Conservation (phyloP, 2,888 invertebrate genomes). For the Protodeltote pygarga region DNA sequence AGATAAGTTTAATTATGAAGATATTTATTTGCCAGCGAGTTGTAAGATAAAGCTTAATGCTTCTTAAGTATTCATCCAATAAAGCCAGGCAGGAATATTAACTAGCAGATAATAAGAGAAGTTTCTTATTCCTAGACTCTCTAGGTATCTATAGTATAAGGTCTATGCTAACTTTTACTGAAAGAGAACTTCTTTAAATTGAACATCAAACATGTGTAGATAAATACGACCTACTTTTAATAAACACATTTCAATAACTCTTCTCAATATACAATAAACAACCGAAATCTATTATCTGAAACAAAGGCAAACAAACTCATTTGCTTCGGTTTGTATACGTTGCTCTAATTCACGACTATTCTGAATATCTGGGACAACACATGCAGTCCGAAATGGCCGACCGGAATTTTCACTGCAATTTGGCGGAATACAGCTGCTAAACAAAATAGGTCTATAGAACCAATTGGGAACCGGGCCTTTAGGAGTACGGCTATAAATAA, state of each 20-base stretch:
- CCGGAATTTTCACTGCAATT: conserved; percentile 18
- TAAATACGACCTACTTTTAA: not conserved
- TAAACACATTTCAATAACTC: not conserved
- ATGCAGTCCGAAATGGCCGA: conserved; percentile 23
- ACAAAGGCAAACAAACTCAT: conserved; percentile 6
- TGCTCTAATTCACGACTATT: conserved; percentile 14
- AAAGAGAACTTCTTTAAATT: no score
- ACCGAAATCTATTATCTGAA: conserved; percentile 5
- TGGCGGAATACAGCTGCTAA: conserved; percentile 28
- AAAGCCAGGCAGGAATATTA: no score
- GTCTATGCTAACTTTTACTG: no score
- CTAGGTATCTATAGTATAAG: no score
- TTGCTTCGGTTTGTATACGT: not conserved
- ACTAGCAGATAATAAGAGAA: no score
- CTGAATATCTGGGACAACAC: conserved; percentile 25
- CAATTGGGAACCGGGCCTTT: conserved; percentile 14
- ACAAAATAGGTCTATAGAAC: conserved; percentile 17
- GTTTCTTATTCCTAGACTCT: no score
- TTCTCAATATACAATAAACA: not conserved
- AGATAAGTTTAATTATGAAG: no score
- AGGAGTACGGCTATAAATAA: conserved; percentile 18
- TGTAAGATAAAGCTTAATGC: no score
- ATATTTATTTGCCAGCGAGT: no score
- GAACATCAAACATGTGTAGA: not conserved
- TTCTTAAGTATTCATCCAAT: no score